A percentile compares a stretch with the other conserved stretches of the same genome.
Conservation (phyloP, 2,113 vertebrate species). For the Nansenia antarctica region DNA sequence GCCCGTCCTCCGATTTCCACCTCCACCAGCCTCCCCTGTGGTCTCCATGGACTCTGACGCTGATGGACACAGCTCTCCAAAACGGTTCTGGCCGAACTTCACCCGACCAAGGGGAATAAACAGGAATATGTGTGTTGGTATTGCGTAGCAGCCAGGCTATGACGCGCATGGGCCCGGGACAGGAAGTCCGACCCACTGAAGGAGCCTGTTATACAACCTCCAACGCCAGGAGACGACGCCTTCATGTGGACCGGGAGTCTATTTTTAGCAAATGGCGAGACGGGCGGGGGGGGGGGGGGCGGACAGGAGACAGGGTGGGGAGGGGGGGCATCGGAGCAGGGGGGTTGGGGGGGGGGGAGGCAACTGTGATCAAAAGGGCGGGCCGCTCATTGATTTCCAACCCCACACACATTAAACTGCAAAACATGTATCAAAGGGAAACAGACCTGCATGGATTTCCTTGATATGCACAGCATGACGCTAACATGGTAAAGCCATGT, state of each 20-base stretch:
- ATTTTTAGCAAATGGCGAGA: background rate
- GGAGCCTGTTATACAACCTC: background rate
- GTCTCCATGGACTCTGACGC: too few species aligned
- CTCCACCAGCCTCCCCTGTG: too few species aligned
- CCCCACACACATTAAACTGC: conserved; percentile 53
- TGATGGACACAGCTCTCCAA: too few species aligned
- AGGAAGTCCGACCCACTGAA: too few species aligned
- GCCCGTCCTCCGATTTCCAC: too few species aligned
- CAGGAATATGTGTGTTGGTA: too few species aligned
- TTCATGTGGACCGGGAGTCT: background rate
- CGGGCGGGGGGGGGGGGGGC: conserved; percentile 39
- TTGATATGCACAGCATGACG: conserved; percentile 58
- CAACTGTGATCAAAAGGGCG: conserved; percentile 62
- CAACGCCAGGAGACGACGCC: background rate
- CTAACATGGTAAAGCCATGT: conserved; percentile 61
- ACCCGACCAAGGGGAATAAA: too few species aligned
- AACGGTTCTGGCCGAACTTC: too few species aligned
- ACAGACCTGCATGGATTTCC: conserved; percentile 43
- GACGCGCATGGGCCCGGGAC: too few species aligned
- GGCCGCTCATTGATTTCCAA: conserved; percentile 66
- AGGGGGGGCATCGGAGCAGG: too few species aligned
- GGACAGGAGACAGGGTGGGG: too few species aligned
- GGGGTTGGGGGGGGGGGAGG: conserved; percentile 44
- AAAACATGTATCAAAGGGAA: conserved; percentile 66
- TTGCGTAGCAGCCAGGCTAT: too few species aligned